Evolutionary conservation across 2,888 invertebrate species (phyloP), one percentile per base, ranked within the genome.

Genomic region (Magallana nippona): DNA sequence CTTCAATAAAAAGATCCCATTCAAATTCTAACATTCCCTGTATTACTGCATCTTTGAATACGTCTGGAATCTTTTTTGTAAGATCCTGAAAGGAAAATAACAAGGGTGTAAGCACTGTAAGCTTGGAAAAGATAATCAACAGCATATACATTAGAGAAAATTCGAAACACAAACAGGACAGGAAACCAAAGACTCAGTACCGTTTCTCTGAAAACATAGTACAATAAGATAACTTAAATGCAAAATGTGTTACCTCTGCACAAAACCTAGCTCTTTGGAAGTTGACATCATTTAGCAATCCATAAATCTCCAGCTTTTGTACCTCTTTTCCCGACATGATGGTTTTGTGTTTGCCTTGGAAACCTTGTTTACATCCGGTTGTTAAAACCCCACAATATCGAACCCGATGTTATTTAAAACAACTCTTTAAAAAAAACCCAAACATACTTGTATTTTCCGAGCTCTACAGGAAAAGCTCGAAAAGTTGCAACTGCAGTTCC

Each of bases 21-120:
- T 94, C 93, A 91, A 94, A 93, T 82, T 94, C 94, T 60, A 94
- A 88, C 93, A 94, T 92, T 13, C 92, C 92, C 60, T 89, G 86
- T 32, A 93, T 89, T 19, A 89, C 84, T 78, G 93, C 92, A 17
- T 86, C 82, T 32, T 87, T 79, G 85, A 93, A 93, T 22, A 84
- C 44, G 17, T 87, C 80, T 71, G 92, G 90, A 82, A 89, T 78
- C 84, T 89, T 91, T 63, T 89, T 91, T 82, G 86, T 78, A 22
- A 94, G 86, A 85, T 94, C 94, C 94, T 94, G 85, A 19, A 91
- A 88, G 55, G 60, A 84, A 86, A 17, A 44, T 44, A 44, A 44
- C 44, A 44, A 5, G 5, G 44, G 44, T 44, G 8, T 5, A 44
- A 44, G 5, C 44, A 44, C 44, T 44, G 44, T 44, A 44, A 44